phyloP scores from a whole-genome alignment of 2,888 invertebrate species.

The Venusia cambrica region DNA sequence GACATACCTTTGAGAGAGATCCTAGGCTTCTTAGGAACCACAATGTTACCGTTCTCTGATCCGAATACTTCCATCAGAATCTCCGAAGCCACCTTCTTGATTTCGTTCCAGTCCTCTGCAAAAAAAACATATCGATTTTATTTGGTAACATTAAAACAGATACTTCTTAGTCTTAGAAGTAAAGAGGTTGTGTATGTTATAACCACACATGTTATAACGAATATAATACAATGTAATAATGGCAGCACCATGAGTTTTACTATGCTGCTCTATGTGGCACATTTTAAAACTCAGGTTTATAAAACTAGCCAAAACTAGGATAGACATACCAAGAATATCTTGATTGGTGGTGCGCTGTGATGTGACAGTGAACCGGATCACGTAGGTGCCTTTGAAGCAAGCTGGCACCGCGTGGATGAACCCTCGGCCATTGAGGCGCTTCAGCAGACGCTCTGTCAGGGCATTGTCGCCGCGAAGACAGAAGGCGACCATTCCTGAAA shows the following conservation, averaged over 20 bases:
- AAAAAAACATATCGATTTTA: not conserved
- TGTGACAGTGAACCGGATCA: slow-evolving; percentile 96
- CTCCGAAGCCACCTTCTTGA: slow-evolving; percentile 86
- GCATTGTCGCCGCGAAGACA: slow-evolving; percentile 92
- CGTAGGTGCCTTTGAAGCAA: slow-evolving; percentile 92
- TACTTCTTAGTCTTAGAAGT: no score
- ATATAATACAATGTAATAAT: no score
- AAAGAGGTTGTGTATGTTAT: no score
- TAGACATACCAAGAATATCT: slow-evolving; percentile 82
- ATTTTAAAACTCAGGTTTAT: no score
- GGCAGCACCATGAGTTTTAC: no score
- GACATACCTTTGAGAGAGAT: slow-evolving; percentile 87
- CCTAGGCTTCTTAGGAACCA: slow-evolving; percentile 79
- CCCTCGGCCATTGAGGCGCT: slow-evolving; percentile 92
- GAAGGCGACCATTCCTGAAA: slow-evolving; percentile 92
- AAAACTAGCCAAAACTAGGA: not conserved
- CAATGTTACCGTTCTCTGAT: slow-evolving; percentile 81
- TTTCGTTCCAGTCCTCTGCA: slow-evolving; percentile 92
- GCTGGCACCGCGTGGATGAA: slow-evolving; percentile 97
- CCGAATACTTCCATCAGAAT: slow-evolving; percentile 82
- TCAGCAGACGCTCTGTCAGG: slow-evolving; percentile 92
- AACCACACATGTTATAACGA: no score
- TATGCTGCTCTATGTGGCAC: no score
- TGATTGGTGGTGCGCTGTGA: slow-evolving; percentile 91
- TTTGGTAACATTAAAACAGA: not conserved